Evolutionary conservation across 92 coral and sea anemone genomes (phyloP).

Genomic region (Diadumene lineata): DNA sequence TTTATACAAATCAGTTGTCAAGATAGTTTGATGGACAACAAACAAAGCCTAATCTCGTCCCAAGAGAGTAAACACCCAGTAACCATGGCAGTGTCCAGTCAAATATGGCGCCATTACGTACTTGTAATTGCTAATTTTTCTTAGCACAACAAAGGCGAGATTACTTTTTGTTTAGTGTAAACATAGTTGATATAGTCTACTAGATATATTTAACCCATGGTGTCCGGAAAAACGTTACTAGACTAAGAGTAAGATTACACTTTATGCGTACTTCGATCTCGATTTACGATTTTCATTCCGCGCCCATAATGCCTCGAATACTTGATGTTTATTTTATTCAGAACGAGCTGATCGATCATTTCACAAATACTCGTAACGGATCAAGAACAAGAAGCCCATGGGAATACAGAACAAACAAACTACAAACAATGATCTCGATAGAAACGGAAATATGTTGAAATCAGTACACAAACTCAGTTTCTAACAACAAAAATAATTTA

Average conservation of each 20-base stretch:
- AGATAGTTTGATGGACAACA: background rate
- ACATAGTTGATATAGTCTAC: no score
- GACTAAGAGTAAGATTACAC: no score
- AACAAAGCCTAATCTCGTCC: conserved; percentile 14
- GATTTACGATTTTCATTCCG: no score
- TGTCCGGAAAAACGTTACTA: no score
- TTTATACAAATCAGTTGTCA: conserved; percentile 18
- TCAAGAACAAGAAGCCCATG: background rate
- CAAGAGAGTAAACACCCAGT: conserved; percentile 18
- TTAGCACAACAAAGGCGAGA: background rate
- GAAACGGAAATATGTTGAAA: background rate
- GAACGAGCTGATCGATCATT: no score
- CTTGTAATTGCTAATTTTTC: conserved; percentile 1
- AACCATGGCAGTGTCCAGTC: conserved; percentile 2
- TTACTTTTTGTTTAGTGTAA: background rate
- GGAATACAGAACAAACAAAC: background rate
- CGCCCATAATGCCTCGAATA: no score
- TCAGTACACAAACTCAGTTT: no score
- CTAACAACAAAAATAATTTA: no score
- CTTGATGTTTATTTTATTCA: no score
- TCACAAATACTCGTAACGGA: no score
- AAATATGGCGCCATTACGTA: background rate
- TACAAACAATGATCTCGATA: background rate
- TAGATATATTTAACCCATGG: background rate
- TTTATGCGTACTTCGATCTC: no score